Conservation (phyloP, 2,888 invertebrate species). For the Microdon myrmicae region DNA sequence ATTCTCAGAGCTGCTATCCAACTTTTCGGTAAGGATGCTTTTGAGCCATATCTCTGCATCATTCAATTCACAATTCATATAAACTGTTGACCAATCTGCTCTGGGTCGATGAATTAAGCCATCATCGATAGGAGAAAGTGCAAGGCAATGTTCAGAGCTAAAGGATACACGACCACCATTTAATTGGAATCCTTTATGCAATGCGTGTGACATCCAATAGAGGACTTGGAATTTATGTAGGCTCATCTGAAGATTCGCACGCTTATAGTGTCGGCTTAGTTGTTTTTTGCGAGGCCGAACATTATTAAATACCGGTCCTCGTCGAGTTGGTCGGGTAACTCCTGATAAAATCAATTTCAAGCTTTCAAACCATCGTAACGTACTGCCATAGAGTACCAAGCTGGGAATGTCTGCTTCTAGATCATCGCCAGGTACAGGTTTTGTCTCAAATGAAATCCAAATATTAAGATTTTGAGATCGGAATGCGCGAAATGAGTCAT, state of each 20-base stretch:
- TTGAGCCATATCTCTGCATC: slow-evolving; percentile 94
- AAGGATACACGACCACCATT: slow-evolving; percentile 84
- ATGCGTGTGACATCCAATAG: slow-evolving; percentile 98
- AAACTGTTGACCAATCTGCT: slow-evolving; percentile 90
- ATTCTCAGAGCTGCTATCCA: slow-evolving; percentile 65
- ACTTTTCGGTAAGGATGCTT: slow-evolving; percentile 73
- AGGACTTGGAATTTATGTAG: slow-evolving; percentile 81
- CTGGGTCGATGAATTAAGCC: slow-evolving; percentile 85
- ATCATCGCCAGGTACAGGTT: slow-evolving; percentile 69
- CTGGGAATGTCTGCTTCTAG: slow-evolving; percentile 74
- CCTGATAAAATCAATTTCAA: slow-evolving; percentile 91
- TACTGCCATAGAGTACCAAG: slow-evolving; percentile 89
- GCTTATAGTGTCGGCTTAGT: slow-evolving; percentile 90
- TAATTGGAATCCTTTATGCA: slow-evolving; percentile 91
- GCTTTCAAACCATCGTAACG: slow-evolving; percentile 94
- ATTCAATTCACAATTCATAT: slow-evolving; percentile 93
- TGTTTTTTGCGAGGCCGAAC: slow-evolving; percentile 87
- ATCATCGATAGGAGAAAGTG: slow-evolving; percentile 80
- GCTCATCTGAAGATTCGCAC: slow-evolving; percentile 85
- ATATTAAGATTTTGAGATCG: slow-evolving; percentile 87
- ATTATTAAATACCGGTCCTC: slow-evolving; percentile 89
- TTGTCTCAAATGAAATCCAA: slow-evolving; percentile 81
- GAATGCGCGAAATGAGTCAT: slow-evolving; percentile 95
- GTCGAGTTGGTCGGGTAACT: slow-evolving; percentile 91
- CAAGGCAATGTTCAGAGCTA: slow-evolving; percentile 80